Evolutionary conservation across 92 coral and sea anemone genomes (phyloP), one percentile per base, ranked within the genome.

Genomic region (Heliopora coerulea): DNA sequence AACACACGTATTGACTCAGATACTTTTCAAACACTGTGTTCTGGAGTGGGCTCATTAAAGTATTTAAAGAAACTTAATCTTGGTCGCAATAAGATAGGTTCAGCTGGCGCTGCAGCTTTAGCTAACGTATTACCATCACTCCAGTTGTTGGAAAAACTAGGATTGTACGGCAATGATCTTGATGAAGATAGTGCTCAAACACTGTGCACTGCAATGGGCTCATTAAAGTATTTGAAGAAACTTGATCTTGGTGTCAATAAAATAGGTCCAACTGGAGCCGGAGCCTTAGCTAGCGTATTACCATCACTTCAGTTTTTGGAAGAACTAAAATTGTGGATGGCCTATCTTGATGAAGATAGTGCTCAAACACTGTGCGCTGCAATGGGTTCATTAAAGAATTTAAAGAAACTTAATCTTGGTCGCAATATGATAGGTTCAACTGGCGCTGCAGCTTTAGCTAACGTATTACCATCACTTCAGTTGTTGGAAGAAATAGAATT

Each of bases 381-480:
- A 46, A 46, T 46, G 52, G n/a, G 12, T 6, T 46, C 52, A 8
- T 46, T 46, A 15, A 46, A 46, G 52, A 6, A 15, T 46, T 46
- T 46, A 46, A 46, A 15, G n/a, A 46, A 46, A 46, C 10, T 46
- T 15, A n/a, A 46, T 46, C 52, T 46, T 46, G 2, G 3, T 2
- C 3, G 2, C 4, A 37, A 4, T 46, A 8, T 2, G 12, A 46
- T 46, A 46, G 7, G 52, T 46, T 46, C 52, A 35, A 63, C 31
- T 63, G 50, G 28, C n/a, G 28, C 54, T 19, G 54, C 24, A 40
- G 70, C 70, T 63, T 37, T 63, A 37, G 50, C 54, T 40, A 8
- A 18, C 25, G 54, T 63, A 52, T 63, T 63, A 63, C 54, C 70
- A 28, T 63, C 70, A 63, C 54, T 63, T 27, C 70, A 63, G 54